A percentile compares a stretch with the other conserved stretches of the same genome.
phyloP scores from a whole-genome alignment of 2,113 vertebrate species.

The Podocnemis expansa region DNA sequence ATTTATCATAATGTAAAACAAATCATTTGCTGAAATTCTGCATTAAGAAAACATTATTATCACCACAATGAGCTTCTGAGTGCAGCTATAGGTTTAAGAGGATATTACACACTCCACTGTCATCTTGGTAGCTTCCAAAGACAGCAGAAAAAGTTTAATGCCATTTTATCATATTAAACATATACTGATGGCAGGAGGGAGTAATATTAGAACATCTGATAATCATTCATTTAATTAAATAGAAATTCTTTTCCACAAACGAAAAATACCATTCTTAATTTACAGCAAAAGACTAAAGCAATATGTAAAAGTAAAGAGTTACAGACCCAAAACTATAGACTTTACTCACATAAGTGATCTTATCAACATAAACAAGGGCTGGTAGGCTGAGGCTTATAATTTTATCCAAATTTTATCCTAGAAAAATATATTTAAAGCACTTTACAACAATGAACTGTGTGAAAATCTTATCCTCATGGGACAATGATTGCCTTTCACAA shows the following conservation, averaged over 20 bases:
- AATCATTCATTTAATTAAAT: neutral
- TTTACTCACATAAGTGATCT: neutral
- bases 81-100: slow-evolving; percentile 25
- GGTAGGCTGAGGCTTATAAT: neutral
- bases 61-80: slow-evolving; percentile 36
- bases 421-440: slow-evolving; percentile 53
- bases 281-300: neutral
- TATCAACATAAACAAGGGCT: neutral
- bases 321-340: neutral
- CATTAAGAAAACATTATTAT: slow-evolving; percentile 53
- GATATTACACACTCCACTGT: slow-evolving; percentile 57
- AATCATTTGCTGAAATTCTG: slow-evolving; percentile 50
- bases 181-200: neutral
- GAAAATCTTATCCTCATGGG: slow-evolving; percentile 34
- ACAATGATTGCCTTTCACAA: slow-evolving; percentile 57
- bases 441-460: slow-evolving; percentile 43
- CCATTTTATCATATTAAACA: neutral
- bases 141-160: slow-evolving; percentile 46
- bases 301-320: slow-evolving; percentile 8
- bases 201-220: slow-evolving; percentile 15
- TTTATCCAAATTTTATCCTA: slow-evolving; percentile 19
- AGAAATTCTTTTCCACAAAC: neutral
- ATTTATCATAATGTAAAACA: slow-evolving; percentile 54
- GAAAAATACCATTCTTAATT: slow-evolving; percentile 23
- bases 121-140: slow-evolving; percentile 3